Evolutionary conservation across 2,113 vertebrate genomes (phyloP), one percentile per base, ranked within the genome.

Genomic region (Nycticryphes semicollaris): DNA sequence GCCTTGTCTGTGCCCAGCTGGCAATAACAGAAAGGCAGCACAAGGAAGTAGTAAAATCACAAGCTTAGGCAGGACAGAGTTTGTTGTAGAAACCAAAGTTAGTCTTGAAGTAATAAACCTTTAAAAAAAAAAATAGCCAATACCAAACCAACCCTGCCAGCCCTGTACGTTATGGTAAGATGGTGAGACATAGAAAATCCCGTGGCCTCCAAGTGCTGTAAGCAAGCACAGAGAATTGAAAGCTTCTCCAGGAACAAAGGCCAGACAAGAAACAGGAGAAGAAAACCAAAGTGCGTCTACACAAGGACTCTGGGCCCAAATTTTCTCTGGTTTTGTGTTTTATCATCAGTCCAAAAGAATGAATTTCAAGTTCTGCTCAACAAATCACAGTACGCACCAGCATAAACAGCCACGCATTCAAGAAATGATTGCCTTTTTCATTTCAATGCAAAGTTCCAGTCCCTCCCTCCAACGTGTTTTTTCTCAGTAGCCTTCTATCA

Each of bases 1-100:
- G 85, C 35, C 7, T 78, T 93, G 91, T 45, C 93, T 89, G 84
- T 28, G 91, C 93, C 96, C 97, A 97, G 97, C 97, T 97, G 97
- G 98, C 96, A 89, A 95, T 89, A 91, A 67, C 50, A 90, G 95
- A 96, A 59, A 87, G 30, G 67, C 57, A 84, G 56, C 45, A 66
- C 41, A 51, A 95, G 96, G 70, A 97, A 90, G 70, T 4, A 87
- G 57, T 88, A 87, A 96, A 95, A 94, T 59, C 80, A 89, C 57
- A 90, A 81, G 25, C 75, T 68, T 63, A 63, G 63, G 8, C 19
- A 80, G 81, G 82, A 66, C 22, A 56, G 47, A 76, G 57, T 70
- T 84, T 60, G 41, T 72, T 78, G 73, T 43, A 69, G 78, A 89
- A 90, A 83, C 23, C 27, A 57, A 89, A 90, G 73, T 77, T 56